Conservation (phyloP, 2,888 invertebrate species). For the Microctonus brassicae region DNA sequence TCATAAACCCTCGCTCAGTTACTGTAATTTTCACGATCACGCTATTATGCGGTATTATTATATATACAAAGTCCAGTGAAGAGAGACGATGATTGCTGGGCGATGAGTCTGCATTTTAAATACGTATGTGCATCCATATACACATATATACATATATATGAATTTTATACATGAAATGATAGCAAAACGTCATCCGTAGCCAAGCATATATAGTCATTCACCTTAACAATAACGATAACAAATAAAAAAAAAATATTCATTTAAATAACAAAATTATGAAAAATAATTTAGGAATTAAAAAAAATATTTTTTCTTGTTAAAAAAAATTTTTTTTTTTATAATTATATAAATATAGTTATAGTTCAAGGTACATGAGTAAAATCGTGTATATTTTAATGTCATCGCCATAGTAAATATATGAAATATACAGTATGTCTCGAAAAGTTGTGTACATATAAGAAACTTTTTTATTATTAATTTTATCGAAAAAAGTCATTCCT, state of each 20-base stretch:
- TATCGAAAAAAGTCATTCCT: no score
- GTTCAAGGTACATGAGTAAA: no score
- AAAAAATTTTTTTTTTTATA: no score
- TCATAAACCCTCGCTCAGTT: constrained; percentile 41
- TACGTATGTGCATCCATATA: not conserved
- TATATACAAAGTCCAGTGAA: constrained; percentile 20
- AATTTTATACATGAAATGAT: not conserved
- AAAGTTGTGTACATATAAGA: no score
- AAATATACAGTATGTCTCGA: no score
- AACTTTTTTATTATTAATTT: no score
- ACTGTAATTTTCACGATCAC: constrained; percentile 41
- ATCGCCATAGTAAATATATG: no score
- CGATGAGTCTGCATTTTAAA: constrained; percentile 32
- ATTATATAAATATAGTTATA: no score
- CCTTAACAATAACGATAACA: not conserved
- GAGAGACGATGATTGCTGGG: constrained; percentile 25
- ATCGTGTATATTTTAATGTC: no score
- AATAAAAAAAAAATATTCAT: not conserved
- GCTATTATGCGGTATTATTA: constrained; percentile 33
- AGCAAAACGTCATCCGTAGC: not conserved
- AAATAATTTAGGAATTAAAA: not conserved
- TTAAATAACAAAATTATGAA: not conserved
- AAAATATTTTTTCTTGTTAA: no score
- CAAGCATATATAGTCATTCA: constrained; percentile 3
- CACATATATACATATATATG: not conserved